Base-by-base conservation (phyloP, 2,797 vertebrate genomes). In the Orientallactaga sibirica region DNA sequence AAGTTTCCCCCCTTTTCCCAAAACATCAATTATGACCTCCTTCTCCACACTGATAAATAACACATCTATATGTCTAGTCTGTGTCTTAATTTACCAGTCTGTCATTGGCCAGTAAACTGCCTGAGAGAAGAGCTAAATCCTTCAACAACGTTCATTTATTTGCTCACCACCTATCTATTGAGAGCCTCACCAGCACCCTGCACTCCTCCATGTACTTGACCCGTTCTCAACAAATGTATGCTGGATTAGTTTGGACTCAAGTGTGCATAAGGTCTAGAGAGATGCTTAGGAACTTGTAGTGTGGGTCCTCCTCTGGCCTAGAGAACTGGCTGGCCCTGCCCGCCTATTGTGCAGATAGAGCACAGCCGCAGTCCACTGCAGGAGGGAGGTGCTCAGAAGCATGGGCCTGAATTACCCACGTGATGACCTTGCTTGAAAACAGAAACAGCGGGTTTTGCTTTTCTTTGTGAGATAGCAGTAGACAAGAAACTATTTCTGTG, bases 11-110 rank as follows among this genome's bases (percentile, higher is more conserved):
- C 74, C 68, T 92, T 88, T 43, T 88, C 90, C 68, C 19, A 67
- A 80, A 88, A 19, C 71, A 25, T 90, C 67, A 71, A 70, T 83
- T 86, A 86, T 71, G 67, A n/a, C 52, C 33, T 97, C 43, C 43
- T 78, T 37, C 79, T 41, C 41, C 37, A 25, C 4, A 52, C 27
- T 20, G 3, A 33, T 83, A 27, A 9, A 75, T 75, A 86, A 52
- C 37, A 52, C 70, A 24, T 88, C 79, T 93, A 27, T 88, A 43
- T 90, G 70, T 64, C 94, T 73, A 41, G 43, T 41, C 2, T 55
- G 27, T 73, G 75, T 89, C 75, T 93, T 67, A 92, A 90, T 62
- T 86, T 48, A 82, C 66, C 67, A 70, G 67, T 52, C 48, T 83
- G 62, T 91, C 61, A 37, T 71, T 80, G n/a, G 71, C 33, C 48